A percentile compares a stretch with the other conserved stretches of the same genome.
Conservation (phyloP, 2,113 vertebrate genomes). For the Elgaria multicarinata region DNA sequence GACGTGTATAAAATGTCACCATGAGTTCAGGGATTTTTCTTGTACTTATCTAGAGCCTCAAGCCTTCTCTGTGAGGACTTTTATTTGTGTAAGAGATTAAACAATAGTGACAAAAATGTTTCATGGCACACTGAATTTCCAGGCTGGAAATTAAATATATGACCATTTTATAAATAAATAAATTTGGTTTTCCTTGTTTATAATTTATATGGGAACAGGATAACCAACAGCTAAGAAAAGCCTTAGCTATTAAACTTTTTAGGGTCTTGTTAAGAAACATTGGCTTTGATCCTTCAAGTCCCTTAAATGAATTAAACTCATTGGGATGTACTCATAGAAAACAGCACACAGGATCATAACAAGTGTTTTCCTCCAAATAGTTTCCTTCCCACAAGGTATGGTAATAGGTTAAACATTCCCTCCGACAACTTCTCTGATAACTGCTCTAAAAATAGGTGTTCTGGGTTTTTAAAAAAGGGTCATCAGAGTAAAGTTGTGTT, state of each 20-base stretch:
- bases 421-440: neutral
- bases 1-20: neutral
- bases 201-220: neutral
- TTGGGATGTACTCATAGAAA: neutral
- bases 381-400: neutral
- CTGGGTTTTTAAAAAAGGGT: neutral
- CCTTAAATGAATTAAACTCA: neutral
- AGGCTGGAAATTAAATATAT: neutral
- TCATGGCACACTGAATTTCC: neutral
- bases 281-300: neutral
- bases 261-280: neutral
- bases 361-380: neutral
- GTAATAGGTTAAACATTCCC: neutral
- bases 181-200: neutral
- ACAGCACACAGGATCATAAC: neutral
- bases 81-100: neutral
- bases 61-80: too few species aligned
- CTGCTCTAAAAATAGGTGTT: neutral
- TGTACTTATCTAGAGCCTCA: neutral
- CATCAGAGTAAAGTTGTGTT: neutral
- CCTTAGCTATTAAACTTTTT: neutral
- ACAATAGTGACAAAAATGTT: neutral
- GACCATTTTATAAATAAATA: neutral
- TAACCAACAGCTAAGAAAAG: neutral
- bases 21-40: neutral